Evolutionary conservation across 2,113 vertebrate species (phyloP), one percentile per base, ranked within the genome.

Genomic region (Smithornis capensis): DNA sequence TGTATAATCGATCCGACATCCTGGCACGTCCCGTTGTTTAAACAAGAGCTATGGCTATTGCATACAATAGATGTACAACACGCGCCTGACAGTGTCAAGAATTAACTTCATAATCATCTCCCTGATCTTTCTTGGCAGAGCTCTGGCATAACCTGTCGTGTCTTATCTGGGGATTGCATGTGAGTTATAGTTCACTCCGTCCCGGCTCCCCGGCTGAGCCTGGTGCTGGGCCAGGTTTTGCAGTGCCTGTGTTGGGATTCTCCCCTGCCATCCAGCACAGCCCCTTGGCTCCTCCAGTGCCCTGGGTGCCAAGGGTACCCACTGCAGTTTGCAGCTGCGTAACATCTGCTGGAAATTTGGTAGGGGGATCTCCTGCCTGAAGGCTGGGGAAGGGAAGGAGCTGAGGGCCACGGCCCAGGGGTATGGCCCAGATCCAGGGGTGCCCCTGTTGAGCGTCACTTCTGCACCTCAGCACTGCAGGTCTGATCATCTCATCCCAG

Each of bases 101-200:
- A 83, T 95, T 92, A 86, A 92, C 94, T 92, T 74, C 68, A 5
- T 52, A 67, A 86, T 95, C 80, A 37, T 88, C 64, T 27, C 71
- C 38, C 10, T 68, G 92, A 83, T 96, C 76, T 65, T 24, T 77
- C 92, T 67, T 92, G 94, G 96, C 94, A 96, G 82, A 74, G 75
- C 83, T 77, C 85, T 88, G 94, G 40, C 95, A 42, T 70, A 83
- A 88, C 85, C 87, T 87, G 91, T 92, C 92, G 45, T 55, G 76
- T 89, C 83, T 73, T 50, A 90, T 92, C 86, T 81, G 64, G 91
- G 9, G 22, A 44, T 47, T 52, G 77, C 10, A 0, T 15, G 35
- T 90, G 95, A 94, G 83, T 92, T 90, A 65, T 35, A 1, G 86
- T 29, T 50, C 5, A 19, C 68, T 55, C 71, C 0, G 10, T 45